Conservation (phyloP, 1,140 invertebrate genomes). For the Drosophila nannoptera region DNA sequence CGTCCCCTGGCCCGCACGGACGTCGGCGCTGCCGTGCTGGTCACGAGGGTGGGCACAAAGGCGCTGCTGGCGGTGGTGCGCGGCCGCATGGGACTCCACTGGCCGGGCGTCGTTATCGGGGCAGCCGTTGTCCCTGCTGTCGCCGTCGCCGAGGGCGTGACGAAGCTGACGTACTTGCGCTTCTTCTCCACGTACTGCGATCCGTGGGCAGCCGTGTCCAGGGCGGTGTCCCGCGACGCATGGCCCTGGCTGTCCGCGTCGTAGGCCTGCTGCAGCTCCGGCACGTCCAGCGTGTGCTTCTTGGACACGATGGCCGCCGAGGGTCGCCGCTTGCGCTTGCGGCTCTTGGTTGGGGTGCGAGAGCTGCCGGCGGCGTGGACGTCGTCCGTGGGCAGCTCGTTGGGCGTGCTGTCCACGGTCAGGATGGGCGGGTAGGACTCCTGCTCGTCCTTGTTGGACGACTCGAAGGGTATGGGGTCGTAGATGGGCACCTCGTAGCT, state of each 20-base stretch:
- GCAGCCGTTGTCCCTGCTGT: slow-evolving; percentile 19
- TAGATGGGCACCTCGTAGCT: slow-evolving; percentile 78
- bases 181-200: slow-evolving; percentile 56
- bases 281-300: slow-evolving; percentile 69
- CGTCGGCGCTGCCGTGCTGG: slow-evolving; percentile 38
- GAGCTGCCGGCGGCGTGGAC: slow-evolving; percentile 54
- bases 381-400: slow-evolving; percentile 48
- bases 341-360: slow-evolving; percentile 29
- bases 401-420: slow-evolving; percentile 10
- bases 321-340: slow-evolving; percentile 55
- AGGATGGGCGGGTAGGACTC: slow-evolving; percentile 68
- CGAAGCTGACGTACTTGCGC: slow-evolving; percentile 30
- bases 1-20: slow-evolving; percentile 14
- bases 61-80: slow-evolving; percentile 28
- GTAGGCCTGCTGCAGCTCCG: slow-evolving; percentile 69
- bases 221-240: slow-evolving; percentile 20
- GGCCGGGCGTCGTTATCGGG: slow-evolving; percentile 28
- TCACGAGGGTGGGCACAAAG: slow-evolving; percentile 55
- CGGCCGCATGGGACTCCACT: slow-evolving; percentile 69
- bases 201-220: slow-evolving; percentile 56
- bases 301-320: slow-evolving; percentile 24
- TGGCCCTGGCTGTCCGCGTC: slow-evolving; percentile 49
- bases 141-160: slow-evolving; percentile 26
- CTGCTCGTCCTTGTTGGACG: slow-evolving; percentile 63
- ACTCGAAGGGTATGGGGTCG: slow-evolving; percentile 73